Evolutionary conservation across 2,888 invertebrate species (phyloP).

Genomic region (Macrophya alboannulata): DNA sequence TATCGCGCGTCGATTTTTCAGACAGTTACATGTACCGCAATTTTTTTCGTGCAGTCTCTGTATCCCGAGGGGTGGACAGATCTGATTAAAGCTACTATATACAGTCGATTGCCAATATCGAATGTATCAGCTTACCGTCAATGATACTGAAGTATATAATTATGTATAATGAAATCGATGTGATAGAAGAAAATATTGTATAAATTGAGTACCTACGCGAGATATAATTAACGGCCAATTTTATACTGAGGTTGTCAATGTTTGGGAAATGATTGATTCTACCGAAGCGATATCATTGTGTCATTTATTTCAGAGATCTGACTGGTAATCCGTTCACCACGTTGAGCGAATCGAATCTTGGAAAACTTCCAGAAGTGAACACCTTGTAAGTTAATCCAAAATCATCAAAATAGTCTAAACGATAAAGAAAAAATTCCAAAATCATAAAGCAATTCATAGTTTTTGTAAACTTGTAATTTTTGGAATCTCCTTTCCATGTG

Average conservation of each 20-base stretch:
- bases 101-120: neutral
- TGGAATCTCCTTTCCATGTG: too few relatives aligned
- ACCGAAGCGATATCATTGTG: neutral
- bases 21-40: neutral
- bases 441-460: too few relatives aligned
- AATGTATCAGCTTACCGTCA: neutral
- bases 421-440: neutral
- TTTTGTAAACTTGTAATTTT: too few relatives aligned
- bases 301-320: constrained; percentile 78
- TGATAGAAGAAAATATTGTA: neutral
- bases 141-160: neutral
- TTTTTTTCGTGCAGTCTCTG: neutral
- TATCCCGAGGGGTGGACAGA: neutral
- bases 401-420: neutral
- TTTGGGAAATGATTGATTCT: neutral
- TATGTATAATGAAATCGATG: neutral
- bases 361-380: constrained; percentile 76
- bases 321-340: constrained; percentile 79
- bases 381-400: constrained; percentile 79
- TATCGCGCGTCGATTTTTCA: too few relatives aligned
- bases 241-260: neutral
- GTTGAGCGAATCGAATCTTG: constrained; percentile 71
- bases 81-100: neutral
- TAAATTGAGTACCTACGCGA: neutral
- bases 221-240: neutral